phyloP scores from a whole-genome alignment of 2,888 invertebrate species.

The Callosobruchus maculatus region DNA sequence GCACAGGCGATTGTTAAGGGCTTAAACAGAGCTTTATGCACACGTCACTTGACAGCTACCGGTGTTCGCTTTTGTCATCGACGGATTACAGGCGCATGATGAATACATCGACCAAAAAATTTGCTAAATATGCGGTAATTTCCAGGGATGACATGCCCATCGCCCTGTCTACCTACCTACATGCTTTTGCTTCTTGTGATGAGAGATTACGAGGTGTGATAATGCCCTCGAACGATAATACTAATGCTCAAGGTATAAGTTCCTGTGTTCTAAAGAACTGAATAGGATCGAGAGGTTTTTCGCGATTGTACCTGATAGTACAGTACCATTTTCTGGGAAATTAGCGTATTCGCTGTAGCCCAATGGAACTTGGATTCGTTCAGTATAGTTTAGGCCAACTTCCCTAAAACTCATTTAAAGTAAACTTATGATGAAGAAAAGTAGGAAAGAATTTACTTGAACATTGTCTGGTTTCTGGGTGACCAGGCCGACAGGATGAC shows the following conservation, averaged over 20 bases:
- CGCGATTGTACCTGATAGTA: background rate
- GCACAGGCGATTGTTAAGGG: conserved; percentile 31
- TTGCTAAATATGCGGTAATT: conserved; percentile 24
- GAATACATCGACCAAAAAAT: conserved; percentile 24
- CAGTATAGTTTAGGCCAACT: too few relatives aligned
- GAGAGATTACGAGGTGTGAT: background rate
- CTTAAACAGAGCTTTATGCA: conserved; percentile 31
- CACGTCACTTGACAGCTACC: conserved; percentile 27
- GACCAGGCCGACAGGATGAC: too few relatives aligned
- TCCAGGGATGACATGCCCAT: conserved; percentile 1
- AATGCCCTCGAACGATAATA: too few relatives aligned
- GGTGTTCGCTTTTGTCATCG: conserved; percentile 1
- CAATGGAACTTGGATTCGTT: too few relatives aligned
- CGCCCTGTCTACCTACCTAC: background rate
- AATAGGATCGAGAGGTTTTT: background rate
- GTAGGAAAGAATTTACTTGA: too few relatives aligned
- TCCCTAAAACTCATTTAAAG: too few relatives aligned
- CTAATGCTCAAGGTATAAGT: background rate
- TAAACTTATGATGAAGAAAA: too few relatives aligned
- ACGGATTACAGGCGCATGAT: conserved; percentile 2
- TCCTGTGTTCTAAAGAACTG: background rate
- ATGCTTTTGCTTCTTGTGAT: background rate
- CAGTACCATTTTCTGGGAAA: background rate
- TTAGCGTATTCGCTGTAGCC: too few relatives aligned
- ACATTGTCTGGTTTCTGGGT: too few relatives aligned